phyloP scores from a whole-genome alignment of 2,888 invertebrate species.

The Trissoscelio sp. region DNA sequence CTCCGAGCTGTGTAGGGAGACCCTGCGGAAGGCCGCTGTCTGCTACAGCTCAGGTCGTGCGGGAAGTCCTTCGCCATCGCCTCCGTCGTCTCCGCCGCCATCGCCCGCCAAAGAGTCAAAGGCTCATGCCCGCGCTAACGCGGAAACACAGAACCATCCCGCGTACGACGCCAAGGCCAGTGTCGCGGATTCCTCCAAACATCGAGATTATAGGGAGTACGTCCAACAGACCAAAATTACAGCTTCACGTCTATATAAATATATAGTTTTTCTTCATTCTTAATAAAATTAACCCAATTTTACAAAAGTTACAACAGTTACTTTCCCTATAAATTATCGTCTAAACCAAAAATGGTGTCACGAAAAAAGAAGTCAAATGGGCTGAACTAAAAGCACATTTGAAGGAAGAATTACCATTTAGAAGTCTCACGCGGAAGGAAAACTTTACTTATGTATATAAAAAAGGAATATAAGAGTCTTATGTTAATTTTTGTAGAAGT shows the following conservation, averaged over 20 bases:
- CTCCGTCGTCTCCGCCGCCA: constrained; percentile 82
- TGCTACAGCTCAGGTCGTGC: constrained; percentile 82
- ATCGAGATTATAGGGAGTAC: constrained; percentile 77
- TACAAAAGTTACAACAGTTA: background rate
- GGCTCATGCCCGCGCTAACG: constrained; percentile 66
- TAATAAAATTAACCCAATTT: background rate
- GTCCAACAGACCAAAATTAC: constrained; percentile 50
- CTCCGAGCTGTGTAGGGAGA: constrained; percentile 85
- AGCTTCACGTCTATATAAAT: constrained; percentile 33
- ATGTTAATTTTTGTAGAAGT: constrained; percentile 25
- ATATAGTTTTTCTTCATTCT: no score
- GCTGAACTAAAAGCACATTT: constrained; percentile 11
- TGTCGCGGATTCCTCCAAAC: constrained; percentile 63
- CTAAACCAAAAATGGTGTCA: background rate
- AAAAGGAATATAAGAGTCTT: constrained; percentile 15
- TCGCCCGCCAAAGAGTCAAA: constrained; percentile 80
- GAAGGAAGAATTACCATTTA: constrained; percentile 16
- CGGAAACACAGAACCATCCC: constrained; percentile 58
- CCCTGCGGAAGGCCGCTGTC: constrained; percentile 84
- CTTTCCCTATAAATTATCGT: background rate
- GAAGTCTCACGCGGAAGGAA: background rate
- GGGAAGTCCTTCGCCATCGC: constrained; percentile 81
- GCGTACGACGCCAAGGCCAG: constrained; percentile 55
- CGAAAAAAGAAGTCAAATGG: background rate
- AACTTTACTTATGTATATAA: constrained; percentile 19